phyloP scores from a whole-genome alignment of 2,113 vertebrate species.

The Equus quagga region DNA sequence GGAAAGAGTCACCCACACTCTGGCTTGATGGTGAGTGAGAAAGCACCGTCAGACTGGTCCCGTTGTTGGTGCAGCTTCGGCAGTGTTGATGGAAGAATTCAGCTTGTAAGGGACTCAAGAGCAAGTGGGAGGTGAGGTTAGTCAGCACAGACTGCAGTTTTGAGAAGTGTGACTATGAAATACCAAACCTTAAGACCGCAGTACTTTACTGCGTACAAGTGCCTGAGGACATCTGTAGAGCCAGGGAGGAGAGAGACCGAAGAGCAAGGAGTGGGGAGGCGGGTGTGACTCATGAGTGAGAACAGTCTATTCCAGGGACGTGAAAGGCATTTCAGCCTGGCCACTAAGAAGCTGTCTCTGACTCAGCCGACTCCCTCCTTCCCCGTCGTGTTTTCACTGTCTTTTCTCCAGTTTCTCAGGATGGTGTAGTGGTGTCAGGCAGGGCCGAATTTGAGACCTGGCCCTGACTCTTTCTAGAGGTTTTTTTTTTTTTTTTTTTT shows the following conservation, averaged over 20 bases:
- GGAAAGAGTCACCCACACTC: not conserved
- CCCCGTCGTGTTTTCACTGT: not conserved
- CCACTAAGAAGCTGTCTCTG: conserved; percentile 36
- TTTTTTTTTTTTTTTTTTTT: too few species aligned
- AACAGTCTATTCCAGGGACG: not conserved
- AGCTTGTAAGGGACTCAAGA: not conserved
- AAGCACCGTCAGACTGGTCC: not conserved
- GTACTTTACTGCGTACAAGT: not conserved
- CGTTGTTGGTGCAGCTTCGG: not conserved
- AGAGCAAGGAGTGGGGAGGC: not conserved
- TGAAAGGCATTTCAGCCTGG: not conserved
- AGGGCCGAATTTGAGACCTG: not conserved
- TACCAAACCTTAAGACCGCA: not conserved
- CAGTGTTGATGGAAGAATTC: not conserved
- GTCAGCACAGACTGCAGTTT: not conserved
- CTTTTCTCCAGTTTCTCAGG: not conserved
- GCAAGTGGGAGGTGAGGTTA: not conserved
- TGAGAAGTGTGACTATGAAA: not conserved
- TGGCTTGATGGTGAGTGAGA: not conserved
- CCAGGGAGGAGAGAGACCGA: not conserved
- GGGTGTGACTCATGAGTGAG: not conserved
- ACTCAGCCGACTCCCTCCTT: not conserved
- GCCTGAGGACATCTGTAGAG: not conserved
- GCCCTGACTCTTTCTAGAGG: not conserved
- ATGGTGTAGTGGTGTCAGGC: not conserved